Evolutionary conservation across 2,113 vertebrate species (phyloP).

Genomic region (Laticauda laticaudata): DNA sequence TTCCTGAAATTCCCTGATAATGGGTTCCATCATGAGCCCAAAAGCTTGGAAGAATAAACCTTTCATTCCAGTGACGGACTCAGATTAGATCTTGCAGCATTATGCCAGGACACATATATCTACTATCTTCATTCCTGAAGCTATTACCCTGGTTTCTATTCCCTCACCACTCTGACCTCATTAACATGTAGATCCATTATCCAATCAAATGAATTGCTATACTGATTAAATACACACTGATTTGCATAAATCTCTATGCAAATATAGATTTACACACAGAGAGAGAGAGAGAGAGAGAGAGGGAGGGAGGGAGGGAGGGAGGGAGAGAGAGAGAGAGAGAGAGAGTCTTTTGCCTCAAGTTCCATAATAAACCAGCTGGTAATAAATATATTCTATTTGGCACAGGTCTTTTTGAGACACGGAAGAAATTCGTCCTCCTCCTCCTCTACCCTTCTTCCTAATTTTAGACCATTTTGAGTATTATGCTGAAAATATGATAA

Average conservation of each 20-base stretch:
- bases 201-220: not conserved
- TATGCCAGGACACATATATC: not conserved
- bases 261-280: not conserved
- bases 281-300: too few relatives aligned
- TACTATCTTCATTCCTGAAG: not conserved
- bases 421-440: not conserved
- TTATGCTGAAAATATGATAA: not conserved
- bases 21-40: not conserved
- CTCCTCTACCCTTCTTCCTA: not conserved
- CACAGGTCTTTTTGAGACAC: not conserved
- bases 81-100: not conserved
- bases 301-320: too few relatives aligned
- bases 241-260: not conserved
- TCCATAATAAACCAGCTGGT: not conserved
- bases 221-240: not conserved
- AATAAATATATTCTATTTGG: not conserved
- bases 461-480: not conserved
- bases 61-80: not conserved
- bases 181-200: not conserved
- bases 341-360: not conserved
- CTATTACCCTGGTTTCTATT: not conserved
- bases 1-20: not conserved
- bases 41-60: not conserved
- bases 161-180: not conserved
- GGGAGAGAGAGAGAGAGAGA: too few relatives aligned